Conservation (phyloP, 2,888 invertebrate genomes). For the Melinaea marsaeus region DNA sequence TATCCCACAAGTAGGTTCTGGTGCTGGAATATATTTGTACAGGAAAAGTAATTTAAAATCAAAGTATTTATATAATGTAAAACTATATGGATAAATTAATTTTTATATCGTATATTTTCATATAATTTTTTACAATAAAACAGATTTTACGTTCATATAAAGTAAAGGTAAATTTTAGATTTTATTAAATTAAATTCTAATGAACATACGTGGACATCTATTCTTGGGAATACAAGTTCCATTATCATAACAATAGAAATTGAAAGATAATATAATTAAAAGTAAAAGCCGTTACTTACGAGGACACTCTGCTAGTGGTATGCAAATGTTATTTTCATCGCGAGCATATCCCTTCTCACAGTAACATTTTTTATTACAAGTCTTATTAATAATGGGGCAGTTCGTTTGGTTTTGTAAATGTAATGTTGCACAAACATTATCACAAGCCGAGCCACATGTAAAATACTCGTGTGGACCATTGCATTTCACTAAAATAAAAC, state of each 20-base stretch:
- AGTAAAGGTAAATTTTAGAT: not conserved
- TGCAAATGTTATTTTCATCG: slow-evolving; percentile 36
- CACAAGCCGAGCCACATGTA: slow-evolving; percentile 18
- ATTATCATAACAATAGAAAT: slow-evolving; percentile 5
- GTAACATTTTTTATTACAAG: slow-evolving; percentile 44
- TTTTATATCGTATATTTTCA: no score
- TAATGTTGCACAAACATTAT: slow-evolving; percentile 19
- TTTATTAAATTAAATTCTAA: not conserved
- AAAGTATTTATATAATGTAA: no score
- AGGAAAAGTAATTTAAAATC: not conserved
- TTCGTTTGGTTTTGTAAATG: slow-evolving; percentile 17
- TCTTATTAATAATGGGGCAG: slow-evolving; percentile 18
- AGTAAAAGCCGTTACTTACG: slow-evolving; percentile 32
- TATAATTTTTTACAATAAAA: no score
- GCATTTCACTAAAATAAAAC: slow-evolving; percentile 18
- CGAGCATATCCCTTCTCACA: slow-evolving; percentile 45
- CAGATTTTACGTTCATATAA: no score
- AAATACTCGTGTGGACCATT: slow-evolving; percentile 20
- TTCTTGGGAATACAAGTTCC: slow-evolving; percentile 33
- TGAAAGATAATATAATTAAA: not conserved
- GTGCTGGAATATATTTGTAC: slow-evolving; percentile 1
- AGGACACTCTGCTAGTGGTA: slow-evolving; percentile 41
- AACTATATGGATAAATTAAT: no score
- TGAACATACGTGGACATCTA: slow-evolving; percentile 39
- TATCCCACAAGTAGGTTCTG: slow-evolving; percentile 28